phyloP scores from a whole-genome alignment of 2,888 invertebrate species.

The Laspeyria flexula region DNA sequence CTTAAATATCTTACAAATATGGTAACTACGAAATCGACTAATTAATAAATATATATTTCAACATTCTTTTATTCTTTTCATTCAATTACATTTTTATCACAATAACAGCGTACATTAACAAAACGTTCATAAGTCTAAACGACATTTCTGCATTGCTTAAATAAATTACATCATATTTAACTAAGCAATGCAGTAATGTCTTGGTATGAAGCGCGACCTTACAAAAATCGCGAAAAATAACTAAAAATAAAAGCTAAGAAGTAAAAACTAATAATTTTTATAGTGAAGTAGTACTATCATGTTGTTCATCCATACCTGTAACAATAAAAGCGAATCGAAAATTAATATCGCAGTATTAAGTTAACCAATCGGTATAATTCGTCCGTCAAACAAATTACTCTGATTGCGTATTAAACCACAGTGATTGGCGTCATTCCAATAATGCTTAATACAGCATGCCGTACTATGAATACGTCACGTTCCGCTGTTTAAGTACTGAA shows the following conservation, averaged over 20 bases:
- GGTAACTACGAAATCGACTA: no score
- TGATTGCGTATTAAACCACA: constrained; percentile 55
- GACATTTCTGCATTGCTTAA: no score
- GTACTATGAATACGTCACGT: constrained; percentile 46
- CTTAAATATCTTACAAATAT: no score
- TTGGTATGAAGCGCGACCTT: no score
- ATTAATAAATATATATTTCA: no score
- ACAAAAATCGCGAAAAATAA: no score
- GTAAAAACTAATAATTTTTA: constrained; percentile 7
- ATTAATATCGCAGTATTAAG: constrained; percentile 23
- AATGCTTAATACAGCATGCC: constrained; percentile 51
- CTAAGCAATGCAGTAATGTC: no score
- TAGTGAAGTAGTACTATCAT: constrained; percentile 22
- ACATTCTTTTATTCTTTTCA: no score
- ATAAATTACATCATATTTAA: no score
- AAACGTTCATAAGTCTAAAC: no score
- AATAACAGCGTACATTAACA: no score
- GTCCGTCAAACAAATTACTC: constrained; percentile 48
- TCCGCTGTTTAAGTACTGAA: constrained; percentile 29
- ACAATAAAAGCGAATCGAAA: constrained; percentile 41
- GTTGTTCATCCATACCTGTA: constrained; percentile 28
- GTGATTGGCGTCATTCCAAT: constrained; percentile 49
- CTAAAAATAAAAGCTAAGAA: background rate
- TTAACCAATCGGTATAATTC: constrained; percentile 40
- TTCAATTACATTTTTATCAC: no score